phyloP scores from a whole-genome alignment of 2,797 vertebrate genomes.

The Oryzias dopingdopingensis region DNA sequence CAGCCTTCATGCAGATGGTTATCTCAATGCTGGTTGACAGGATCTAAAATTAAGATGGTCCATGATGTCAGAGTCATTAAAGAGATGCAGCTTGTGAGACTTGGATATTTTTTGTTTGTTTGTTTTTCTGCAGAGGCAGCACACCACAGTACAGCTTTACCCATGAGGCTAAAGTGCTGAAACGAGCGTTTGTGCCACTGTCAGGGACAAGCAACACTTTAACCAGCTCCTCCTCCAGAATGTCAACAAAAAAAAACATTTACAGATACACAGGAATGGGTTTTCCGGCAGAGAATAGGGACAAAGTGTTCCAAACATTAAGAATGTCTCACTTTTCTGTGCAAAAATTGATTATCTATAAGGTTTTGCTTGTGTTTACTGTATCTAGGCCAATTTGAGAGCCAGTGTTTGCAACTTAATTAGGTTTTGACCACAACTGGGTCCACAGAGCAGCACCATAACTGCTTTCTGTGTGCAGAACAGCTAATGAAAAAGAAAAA shows the following conservation, averaged over 20 bases:
- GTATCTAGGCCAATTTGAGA: not conserved
- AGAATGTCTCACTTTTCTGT: not conserved
- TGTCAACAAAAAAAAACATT: conserved; percentile 32
- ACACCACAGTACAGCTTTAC: conserved; percentile 33
- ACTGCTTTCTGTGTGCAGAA: not conserved
- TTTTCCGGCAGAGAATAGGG: not conserved
- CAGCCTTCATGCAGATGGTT: not conserved
- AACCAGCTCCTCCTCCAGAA: conserved; percentile 21
- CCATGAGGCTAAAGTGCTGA: conserved; percentile 51
- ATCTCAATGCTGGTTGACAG: not conserved
- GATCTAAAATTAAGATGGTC: not conserved
- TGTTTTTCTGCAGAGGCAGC: conserved; percentile 55
- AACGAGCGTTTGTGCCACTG: conserved; percentile 33
- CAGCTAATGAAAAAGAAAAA: not conserved
- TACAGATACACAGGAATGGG: conserved; percentile 14
- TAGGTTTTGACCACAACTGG: not conserved
- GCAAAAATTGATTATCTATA: not conserved
- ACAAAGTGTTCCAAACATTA: not conserved
- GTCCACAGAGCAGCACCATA: not conserved
- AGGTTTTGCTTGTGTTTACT: not conserved
- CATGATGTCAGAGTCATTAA: not conserved
- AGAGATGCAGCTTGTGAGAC: not conserved
- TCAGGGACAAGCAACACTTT: conserved; percentile 31
- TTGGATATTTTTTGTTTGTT: conserved; percentile 18
- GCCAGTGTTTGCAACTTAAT: not conserved